Conservation (phyloP, 2,888 invertebrate genomes). For the Rhagophthalmus giganteus region DNA sequence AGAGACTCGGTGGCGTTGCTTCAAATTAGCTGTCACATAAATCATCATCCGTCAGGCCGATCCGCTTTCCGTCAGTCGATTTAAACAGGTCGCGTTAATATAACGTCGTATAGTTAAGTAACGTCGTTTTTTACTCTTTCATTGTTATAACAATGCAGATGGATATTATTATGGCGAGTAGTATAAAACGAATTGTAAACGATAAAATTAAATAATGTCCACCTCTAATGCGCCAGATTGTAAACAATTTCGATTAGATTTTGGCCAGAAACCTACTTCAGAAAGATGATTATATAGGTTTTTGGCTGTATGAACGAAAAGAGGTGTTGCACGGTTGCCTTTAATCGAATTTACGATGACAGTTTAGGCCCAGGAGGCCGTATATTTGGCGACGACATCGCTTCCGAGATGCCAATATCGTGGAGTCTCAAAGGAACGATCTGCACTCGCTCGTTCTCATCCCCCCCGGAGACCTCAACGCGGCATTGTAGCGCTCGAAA, state of each 20-base stretch:
- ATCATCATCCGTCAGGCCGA: conserved; percentile 31
- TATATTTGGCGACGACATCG: conserved; percentile 55
- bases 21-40: conserved; percentile 31
- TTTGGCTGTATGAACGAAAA: conserved; percentile 24
- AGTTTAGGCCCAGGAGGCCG: conserved; percentile 53
- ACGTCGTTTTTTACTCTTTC: not conserved
- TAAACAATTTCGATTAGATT: no score
- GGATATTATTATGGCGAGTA: not conserved
- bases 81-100: conserved; percentile 28
- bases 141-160: not conserved
- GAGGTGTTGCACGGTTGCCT: conserved; percentile 43
- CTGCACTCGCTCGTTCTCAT: conserved; percentile 42
- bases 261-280: no score
- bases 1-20: conserved; percentile 19
- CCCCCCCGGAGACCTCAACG: conserved; percentile 25
- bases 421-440: conserved; percentile 52
- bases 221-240: no score
- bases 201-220: not conserved
- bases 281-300: conserved; percentile 10
- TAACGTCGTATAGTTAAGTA: conserved; percentile 15
- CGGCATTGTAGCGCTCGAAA: conserved; percentile 11
- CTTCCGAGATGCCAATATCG: conserved; percentile 54
- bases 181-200: not conserved
- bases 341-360: conserved; percentile 56
- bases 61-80: conserved; percentile 25